phyloP scores from a whole-genome alignment of 2,797 vertebrate genomes.

The Pantherophis vulpinus region DNA sequence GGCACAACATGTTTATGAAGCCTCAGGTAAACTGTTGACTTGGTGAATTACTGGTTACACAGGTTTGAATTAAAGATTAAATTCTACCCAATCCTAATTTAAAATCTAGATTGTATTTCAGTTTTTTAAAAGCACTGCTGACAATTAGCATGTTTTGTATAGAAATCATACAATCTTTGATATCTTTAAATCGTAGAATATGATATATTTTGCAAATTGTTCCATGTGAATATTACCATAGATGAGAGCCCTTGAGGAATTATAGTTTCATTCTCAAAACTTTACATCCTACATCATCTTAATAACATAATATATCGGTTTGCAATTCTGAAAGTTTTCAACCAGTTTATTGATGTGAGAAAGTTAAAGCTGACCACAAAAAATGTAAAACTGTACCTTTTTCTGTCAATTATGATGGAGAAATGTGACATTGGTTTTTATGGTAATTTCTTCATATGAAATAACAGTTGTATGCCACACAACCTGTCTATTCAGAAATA shows the following conservation, averaged over 20 bases:
- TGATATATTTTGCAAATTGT: constrained; percentile 41
- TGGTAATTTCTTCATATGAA: background rate
- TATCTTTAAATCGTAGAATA: background rate
- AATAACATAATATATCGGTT: background rate
- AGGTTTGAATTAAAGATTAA: background rate
- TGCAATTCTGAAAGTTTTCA: constrained; percentile 47
- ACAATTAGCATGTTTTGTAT: background rate
- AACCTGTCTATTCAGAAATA: background rate
- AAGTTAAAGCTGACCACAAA: background rate
- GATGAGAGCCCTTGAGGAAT: constrained; percentile 3
- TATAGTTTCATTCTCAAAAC: background rate
- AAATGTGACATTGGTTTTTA: background rate
- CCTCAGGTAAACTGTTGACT: background rate
- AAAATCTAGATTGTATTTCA: constrained; percentile 8
- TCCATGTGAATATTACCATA: background rate
- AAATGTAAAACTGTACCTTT: background rate
- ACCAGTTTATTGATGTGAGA: background rate
- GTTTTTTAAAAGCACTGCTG: background rate
- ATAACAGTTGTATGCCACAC: background rate
- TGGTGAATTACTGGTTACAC: background rate
- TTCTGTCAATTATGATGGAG: background rate
- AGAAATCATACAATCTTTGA: rapidly evolving
- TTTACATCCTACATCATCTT: background rate
- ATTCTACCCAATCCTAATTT: background rate
- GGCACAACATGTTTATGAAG: background rate